Conservation (phyloP, 1,140 invertebrate species). For the Patella vulgata region DNA sequence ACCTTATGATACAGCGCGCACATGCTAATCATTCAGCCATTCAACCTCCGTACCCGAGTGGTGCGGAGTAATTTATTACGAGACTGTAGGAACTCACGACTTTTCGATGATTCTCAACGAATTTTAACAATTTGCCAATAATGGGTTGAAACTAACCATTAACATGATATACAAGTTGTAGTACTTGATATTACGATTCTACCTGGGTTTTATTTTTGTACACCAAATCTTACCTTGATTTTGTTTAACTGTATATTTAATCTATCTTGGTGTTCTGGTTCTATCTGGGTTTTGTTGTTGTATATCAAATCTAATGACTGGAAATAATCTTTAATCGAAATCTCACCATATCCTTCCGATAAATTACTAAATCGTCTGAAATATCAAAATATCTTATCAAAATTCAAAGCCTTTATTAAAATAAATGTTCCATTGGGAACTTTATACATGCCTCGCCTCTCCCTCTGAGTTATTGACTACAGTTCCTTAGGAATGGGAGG, state of each 20-base stretch:
- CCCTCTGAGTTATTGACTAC: slow-evolving; percentile 3
- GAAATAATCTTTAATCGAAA: slow-evolving; percentile 60
- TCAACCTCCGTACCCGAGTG: too few relatives aligned
- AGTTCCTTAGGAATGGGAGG: too few relatives aligned
- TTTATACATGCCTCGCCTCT: neutral
- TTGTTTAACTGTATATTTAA: slow-evolving; percentile 59
- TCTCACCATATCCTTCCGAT: slow-evolving; percentile 43
- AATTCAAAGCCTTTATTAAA: neutral
- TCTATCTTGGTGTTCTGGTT: slow-evolving; percentile 51
- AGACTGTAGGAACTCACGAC: too few relatives aligned
- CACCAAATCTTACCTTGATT: slow-evolving; percentile 63
- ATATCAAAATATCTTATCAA: slow-evolving; percentile 10
- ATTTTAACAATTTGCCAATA: too few relatives aligned
- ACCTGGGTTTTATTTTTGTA: too few relatives aligned
- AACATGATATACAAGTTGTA: too few relatives aligned
- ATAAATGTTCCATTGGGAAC: neutral
- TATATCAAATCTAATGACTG: slow-evolving; percentile 60
- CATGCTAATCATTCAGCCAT: too few relatives aligned
- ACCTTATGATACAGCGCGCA: too few relatives aligned
- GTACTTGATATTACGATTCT: too few relatives aligned
- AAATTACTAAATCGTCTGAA: slow-evolving; percentile 41
- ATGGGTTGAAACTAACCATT: too few relatives aligned
- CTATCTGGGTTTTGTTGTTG: slow-evolving; percentile 42
- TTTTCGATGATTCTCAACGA: too few relatives aligned
- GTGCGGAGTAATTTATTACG: too few relatives aligned